Evolutionary conservation across 1,140 invertebrate genomes (phyloP), one percentile per base, ranked within the genome.

Genomic region (Cheumatopsyche charites): DNA sequence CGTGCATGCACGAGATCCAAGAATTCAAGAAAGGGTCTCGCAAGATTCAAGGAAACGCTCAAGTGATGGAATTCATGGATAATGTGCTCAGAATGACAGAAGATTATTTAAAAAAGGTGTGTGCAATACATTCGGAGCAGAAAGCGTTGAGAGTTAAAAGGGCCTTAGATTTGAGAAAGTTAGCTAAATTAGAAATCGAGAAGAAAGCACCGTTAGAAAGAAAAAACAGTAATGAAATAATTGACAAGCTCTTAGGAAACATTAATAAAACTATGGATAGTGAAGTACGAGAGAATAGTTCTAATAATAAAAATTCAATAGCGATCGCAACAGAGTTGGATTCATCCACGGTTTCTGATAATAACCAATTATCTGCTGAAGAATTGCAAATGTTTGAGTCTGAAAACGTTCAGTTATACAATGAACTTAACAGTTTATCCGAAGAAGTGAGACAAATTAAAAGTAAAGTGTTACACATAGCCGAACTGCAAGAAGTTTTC

Each of bases 401-500:
- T 0, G 94, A 96, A 83, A 95, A 96, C 82, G 85, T 90, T 41
- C 90, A 91, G 71, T 80, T 96, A 0, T 89, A 89, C 68, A 92
- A 96, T 80, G 93, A 98, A 78, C 82, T 98, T 21, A 96, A 94
- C 80, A 93, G 89, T 73, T 84, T 88, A 76, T 87, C 86, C 1
- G 90, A 91, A 76, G 89, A 93, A 81, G 92, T 98, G 0, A 90
- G 89, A 79, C 93, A 92, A 79, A 94, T 95, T 75, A 91, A 97
- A 81, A 93, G 90, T 75, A 96, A 97, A 87, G 95, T 99, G 1
- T 89, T 97, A 1, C 94, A 98, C 79, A 97, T 99, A 74, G 93
- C 96, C 62, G 92, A 95, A 80, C 84, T 99, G n/a, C 97, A 99
- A 81, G 92, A 98, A 82, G 90, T 96, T 72, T 98, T 99, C 78